Evolutionary conservation across 2,888 invertebrate genomes (phyloP).

Genomic region (Branchellion lobata): DNA sequence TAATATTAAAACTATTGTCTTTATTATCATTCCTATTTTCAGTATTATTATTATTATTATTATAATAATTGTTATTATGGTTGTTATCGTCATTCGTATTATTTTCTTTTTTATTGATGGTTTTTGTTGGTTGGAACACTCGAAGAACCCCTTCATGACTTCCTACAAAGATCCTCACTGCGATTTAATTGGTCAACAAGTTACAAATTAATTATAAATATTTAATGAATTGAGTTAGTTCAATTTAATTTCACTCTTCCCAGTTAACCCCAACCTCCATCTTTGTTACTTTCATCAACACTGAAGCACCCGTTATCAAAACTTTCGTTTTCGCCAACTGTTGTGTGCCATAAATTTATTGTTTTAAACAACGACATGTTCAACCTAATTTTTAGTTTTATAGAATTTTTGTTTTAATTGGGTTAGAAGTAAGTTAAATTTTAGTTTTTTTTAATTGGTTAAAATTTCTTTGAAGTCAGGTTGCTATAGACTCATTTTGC

Average conservation of each 20-base stretch:
- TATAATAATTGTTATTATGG: background rate
- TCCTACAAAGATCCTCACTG: slow-evolving; percentile 74
- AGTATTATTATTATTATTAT: background rate
- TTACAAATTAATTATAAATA: slow-evolving; percentile 28
- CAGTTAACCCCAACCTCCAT: no score
- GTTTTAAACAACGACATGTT: slow-evolving; percentile 89
- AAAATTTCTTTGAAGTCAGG: background rate
- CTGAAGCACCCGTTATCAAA: slow-evolving; percentile 67
- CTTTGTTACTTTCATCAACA: slow-evolving; percentile 64
- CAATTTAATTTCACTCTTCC: slow-evolving; percentile 43
- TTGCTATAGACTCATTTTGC: background rate
- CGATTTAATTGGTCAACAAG: slow-evolving; percentile 44
- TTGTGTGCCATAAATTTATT: slow-evolving; percentile 82
- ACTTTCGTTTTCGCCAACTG: slow-evolving; percentile 70
- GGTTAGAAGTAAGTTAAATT: no score
- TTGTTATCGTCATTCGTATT: slow-evolving; percentile 45
- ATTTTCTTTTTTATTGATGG: background rate
- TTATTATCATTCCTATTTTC: slow-evolving; percentile 46
- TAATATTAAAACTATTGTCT: background rate
- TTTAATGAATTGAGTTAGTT: background rate
- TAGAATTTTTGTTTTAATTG: no score
- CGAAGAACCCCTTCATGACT: slow-evolving; percentile 79
- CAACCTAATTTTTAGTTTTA: background rate
- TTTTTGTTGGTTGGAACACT: slow-evolving; percentile 66
- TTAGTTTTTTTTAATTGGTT: no score